Evolutionary conservation across 1,140 invertebrate species (phyloP).

Genomic region (Pomacea maculata): DNA sequence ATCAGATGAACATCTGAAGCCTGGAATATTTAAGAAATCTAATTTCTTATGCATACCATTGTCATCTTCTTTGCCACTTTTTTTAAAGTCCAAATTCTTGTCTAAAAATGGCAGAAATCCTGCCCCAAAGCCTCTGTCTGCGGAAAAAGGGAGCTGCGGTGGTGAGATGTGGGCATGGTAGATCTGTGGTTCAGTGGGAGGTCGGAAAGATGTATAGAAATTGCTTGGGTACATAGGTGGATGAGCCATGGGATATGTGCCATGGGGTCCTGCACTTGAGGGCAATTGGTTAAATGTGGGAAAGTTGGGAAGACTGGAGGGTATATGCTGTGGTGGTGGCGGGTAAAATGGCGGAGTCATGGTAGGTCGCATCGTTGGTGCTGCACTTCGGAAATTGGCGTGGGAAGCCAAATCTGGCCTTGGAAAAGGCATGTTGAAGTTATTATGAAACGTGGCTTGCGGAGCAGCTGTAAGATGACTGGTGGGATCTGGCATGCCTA

Average conservation of each 20-base stretch:
- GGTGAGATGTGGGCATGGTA: constrained; percentile 31
- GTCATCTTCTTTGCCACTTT: constrained; percentile 15
- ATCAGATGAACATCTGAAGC: neutral
- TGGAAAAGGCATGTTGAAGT: constrained; percentile 23
- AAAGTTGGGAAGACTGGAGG: constrained; percentile 34
- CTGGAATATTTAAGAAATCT: constrained; percentile 14
- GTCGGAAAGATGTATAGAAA: constrained; percentile 33
- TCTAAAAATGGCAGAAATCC: constrained; percentile 9
- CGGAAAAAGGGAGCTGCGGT: constrained; percentile 19
- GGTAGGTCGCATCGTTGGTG: constrained; percentile 21
- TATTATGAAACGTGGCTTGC: constrained; percentile 20
- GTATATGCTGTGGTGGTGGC: constrained; percentile 27
- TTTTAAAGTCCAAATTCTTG: neutral
- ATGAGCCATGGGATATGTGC: constrained; percentile 31
- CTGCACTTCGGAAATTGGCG: constrained; percentile 9
- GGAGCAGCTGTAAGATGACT: constrained; percentile 4
- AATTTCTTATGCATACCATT: constrained; percentile 19
- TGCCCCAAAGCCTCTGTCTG: neutral
- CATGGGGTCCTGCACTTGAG: constrained; percentile 22
- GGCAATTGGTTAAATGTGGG: constrained; percentile 26
- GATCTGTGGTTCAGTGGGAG: constrained; percentile 34
- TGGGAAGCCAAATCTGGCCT: constrained; percentile 21
- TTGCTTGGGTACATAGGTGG: constrained; percentile 33
- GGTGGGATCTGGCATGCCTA: constrained; percentile 28
- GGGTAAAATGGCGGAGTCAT: constrained; percentile 37